Conservation (phyloP, 2,113 vertebrate genomes). For the Anoplopoma fimbria region DNA sequence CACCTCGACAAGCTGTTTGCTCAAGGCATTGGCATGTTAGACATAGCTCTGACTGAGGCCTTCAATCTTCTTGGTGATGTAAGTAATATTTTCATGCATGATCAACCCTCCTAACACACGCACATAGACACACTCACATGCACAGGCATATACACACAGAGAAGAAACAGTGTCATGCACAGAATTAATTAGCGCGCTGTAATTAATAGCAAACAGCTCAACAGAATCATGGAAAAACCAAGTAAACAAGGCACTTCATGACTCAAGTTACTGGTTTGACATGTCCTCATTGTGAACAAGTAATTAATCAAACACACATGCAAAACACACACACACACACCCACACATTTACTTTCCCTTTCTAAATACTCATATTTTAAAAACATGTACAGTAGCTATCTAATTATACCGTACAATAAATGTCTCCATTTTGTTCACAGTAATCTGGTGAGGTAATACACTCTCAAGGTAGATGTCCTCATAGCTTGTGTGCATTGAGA, state of each 20-base stretch:
- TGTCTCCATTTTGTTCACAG: not conserved
- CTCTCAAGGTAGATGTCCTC: not conserved
- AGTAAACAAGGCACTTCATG: constrained; percentile 67
- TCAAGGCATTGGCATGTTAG: constrained; percentile 97
- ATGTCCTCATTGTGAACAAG: constrained; percentile 45
- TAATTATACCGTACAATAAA: not conserved
- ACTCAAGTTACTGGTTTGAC: constrained; percentile 50
- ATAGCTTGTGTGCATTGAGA: not conserved
- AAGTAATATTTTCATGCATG: constrained; percentile 72
- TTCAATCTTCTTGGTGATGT: constrained; percentile 95
- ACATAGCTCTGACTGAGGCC: constrained; percentile 93
- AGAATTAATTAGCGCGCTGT: constrained; percentile 58
- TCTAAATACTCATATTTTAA: constrained; percentile 10
- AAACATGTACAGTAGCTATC: not conserved
- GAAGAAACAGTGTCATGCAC: constrained; percentile 11
- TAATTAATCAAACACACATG: constrained; percentile 47
- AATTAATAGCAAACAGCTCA: constrained; percentile 66
- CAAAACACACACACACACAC: not conserved
- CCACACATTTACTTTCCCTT: not conserved
- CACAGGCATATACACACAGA: not conserved
- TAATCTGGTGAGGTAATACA: constrained; percentile 1
- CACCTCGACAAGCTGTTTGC: constrained; percentile 95
- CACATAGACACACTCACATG: not conserved
- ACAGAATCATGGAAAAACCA: constrained; percentile 57
- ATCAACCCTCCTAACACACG: not conserved